These are phyloP conservation scores for Acleris literana DNA, from an alignment of 2,888 invertebrate genomes.

Conservation along the genomic window DNA sequence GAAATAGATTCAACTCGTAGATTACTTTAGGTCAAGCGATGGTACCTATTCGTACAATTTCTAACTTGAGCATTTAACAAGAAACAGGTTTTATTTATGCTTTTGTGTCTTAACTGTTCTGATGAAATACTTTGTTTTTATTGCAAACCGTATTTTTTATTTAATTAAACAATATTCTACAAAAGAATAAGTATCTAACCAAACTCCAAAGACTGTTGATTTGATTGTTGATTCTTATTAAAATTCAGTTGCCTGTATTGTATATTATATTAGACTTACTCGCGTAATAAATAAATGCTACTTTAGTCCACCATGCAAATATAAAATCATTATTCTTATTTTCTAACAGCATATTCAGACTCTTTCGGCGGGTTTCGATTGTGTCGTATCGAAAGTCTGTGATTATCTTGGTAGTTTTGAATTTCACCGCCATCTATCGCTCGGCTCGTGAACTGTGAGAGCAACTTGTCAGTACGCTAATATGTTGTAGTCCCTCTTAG, in stretches of 20 bases:
- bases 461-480: neutral
- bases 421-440: slow-evolving; percentile 11
- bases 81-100: neutral
- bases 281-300: too few relatives aligned
- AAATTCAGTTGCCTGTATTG: too few relatives aligned
- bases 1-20: slow-evolving; percentile 11
- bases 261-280: too few relatives aligned
- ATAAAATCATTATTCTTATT: too few relatives aligned
- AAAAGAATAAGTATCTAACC: neutral
- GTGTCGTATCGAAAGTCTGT: too few relatives aligned
- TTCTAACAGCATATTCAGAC: too few relatives aligned
- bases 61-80: slow-evolving; percentile 3
- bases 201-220: too few relatives aligned
- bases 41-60: slow-evolving; percentile 7
- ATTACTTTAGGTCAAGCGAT: slow-evolving; percentile 31
- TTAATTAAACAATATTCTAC: neutral
- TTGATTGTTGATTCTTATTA: too few relatives aligned
- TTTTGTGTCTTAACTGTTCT: neutral
- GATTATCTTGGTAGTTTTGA: neutral
- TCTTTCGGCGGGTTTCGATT: too few relatives aligned
- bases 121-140: slow-evolving; percentile 28
- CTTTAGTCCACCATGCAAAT: too few relatives aligned
- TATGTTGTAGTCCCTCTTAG: neutral
- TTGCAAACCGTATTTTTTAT: slow-evolving; percentile 16
- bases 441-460: neutral